Base-by-base conservation (phyloP, 1,140 invertebrate species). In the Bradysia coprophila region DNA sequence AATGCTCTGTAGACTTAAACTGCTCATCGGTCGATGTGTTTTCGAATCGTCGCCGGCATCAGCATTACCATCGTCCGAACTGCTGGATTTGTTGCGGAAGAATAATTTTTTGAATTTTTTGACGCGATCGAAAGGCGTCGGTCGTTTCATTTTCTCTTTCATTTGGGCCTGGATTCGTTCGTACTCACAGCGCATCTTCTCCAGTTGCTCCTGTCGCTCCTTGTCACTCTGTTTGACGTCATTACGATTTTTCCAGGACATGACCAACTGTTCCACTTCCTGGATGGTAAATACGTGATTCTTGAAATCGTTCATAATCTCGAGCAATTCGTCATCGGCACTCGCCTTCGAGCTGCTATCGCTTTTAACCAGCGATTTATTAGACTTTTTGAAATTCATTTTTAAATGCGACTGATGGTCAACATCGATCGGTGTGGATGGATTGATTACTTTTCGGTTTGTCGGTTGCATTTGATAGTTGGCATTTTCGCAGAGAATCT, bases 241-340 rank as follows among this genome's bases (percentile, higher is more conserved):
- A 50, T 85, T 83, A 41, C 85, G 70, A 48, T 81, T 82, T 49
- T 75, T 74, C 84, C 84, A 90, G 51, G 78, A 78, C 57, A 82
- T 78, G 9, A 88, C 84, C 6, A 89, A 62, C 50, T 81, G 73
- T 61, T 89, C 84, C 0, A 86, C 79, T 63, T 88, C 81, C 3
- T 74, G 68, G 48, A 89, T 82, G 1, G 81, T 81, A 42, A 84
- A 81, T 1, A 86, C 80, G 50, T 88, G 86, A 51, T 88, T 86
- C 58, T 88, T 90, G 50, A 87, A 88, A 51, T 88, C 83, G 49
- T 82, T 84, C 49, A 90, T 84, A 19, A 90, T 85, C 62, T 89
- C 84, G 1, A 81, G 68, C 31, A 90, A 62, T 54, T 88, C 83
- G 43, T 83, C 81, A 54, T 89, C 76, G 16, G 62, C 63, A 16